A percentile compares a stretch with the other conserved stretches of the same genome.
phyloP scores from a whole-genome alignment of 2,888 invertebrate genomes.

The Eupithecia inturbata region DNA sequence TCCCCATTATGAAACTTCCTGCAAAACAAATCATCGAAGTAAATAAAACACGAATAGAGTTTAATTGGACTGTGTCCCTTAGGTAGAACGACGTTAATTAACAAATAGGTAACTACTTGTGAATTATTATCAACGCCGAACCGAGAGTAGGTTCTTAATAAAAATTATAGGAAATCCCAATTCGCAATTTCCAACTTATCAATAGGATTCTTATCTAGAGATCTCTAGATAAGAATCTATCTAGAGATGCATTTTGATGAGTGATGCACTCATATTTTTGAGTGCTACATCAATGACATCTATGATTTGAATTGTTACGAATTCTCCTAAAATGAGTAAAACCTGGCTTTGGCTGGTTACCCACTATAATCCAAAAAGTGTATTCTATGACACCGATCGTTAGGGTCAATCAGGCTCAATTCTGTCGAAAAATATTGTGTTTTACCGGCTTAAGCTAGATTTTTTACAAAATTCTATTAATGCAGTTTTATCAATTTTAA shows the following conservation, averaged over 20 bases:
- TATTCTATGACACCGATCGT: no score
- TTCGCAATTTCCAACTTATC: not conserved
- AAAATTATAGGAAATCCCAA: not conserved
- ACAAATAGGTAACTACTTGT: not conserved
- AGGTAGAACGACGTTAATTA: not conserved
- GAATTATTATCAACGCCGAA: not conserved
- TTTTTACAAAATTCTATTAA: no score
- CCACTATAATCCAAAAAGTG: no score
- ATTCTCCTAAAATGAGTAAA: not conserved
- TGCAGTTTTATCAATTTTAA: no score
- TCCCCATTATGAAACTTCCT: not conserved
- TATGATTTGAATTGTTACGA: not conserved
- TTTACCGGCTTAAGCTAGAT: no score
- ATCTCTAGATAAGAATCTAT: no score
- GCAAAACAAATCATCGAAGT: conserved; percentile 2
- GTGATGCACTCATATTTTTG: not conserved
- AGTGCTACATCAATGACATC: not conserved
- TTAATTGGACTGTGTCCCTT: not conserved
- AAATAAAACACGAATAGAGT: not conserved
- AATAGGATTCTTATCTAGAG: not conserved
- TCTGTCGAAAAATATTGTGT: no score
- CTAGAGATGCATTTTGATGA: not conserved
- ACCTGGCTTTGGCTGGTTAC: no score
- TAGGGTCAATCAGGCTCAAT: no score
- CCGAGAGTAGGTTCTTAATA: not conserved